Evolutionary conservation across 2,113 vertebrate genomes (phyloP).

Genomic region (Galeopterus variegatus): DNA sequence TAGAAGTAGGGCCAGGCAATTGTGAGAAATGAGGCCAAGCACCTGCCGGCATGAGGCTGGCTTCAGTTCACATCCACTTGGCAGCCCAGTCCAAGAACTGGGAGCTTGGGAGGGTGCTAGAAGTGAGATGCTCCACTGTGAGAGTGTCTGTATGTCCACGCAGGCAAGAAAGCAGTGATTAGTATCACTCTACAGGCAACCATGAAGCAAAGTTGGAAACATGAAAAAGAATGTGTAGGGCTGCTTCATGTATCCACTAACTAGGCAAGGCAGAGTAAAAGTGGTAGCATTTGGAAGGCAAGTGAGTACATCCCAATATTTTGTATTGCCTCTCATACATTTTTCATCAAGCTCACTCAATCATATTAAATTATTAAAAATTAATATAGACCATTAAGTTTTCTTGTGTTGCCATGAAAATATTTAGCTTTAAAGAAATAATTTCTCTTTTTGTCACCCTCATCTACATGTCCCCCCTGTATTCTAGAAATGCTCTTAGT

Average conservation of each 20-base stretch:
- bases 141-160: neutral
- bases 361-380: conserved; percentile 29
- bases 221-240: neutral
- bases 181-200: neutral
- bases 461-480: neutral
- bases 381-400: neutral
- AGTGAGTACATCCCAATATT: neutral
- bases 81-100: neutral
- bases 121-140: neutral
- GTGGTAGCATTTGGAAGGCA: neutral
- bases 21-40: neutral
- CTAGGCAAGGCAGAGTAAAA: neutral
- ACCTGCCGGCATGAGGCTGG: neutral
- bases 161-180: neutral
- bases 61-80: neutral
- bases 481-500: neutral
- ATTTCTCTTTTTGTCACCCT: conserved; percentile 21
- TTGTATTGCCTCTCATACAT: neutral
- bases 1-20: neutral
- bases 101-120: neutral
- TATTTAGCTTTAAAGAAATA: neutral
- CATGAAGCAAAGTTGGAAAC: neutral
- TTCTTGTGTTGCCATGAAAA: neutral
- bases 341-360: neutral
- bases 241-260: neutral